phyloP scores from a whole-genome alignment of 2,113 vertebrate genomes.

The Centrocercus urophasianus region DNA sequence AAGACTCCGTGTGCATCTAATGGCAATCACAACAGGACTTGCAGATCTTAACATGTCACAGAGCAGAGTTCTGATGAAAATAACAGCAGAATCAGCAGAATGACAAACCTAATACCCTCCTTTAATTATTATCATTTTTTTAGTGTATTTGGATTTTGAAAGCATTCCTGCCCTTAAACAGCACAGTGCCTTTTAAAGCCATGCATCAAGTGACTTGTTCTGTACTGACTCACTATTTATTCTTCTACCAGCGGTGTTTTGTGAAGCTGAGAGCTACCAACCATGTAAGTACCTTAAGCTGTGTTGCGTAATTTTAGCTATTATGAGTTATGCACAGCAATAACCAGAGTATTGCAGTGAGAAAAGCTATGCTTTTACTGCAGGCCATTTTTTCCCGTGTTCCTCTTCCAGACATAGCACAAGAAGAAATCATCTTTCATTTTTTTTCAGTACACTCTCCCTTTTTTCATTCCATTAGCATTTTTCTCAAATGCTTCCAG shows the following conservation, averaged over 20 bases:
- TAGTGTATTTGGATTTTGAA: neutral
- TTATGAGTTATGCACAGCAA: neutral
- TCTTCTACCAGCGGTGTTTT: neutral
- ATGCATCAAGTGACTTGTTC: neutral
- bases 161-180: neutral
- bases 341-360: neutral
- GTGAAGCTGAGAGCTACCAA: neutral
- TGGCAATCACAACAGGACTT: neutral
- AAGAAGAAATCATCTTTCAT: neutral
- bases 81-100: neutral
- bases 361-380: conserved; percentile 30
- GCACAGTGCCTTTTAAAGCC: neutral
- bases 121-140: neutral
- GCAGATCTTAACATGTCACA: neutral
- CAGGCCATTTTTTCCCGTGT: neutral
- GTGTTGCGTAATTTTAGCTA: neutral
- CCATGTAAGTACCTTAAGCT: neutral
- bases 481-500: conserved; percentile 18
- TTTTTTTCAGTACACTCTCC: neutral
- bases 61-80: neutral
- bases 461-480: conserved; percentile 28
- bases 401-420: neutral
- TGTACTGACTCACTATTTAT: conserved; percentile 20
- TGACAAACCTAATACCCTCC: neutral
- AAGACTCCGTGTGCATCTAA: neutral